phyloP scores from a whole-genome alignment of 2,888 invertebrate genomes.

The Bembecia ichneumoniformis region DNA sequence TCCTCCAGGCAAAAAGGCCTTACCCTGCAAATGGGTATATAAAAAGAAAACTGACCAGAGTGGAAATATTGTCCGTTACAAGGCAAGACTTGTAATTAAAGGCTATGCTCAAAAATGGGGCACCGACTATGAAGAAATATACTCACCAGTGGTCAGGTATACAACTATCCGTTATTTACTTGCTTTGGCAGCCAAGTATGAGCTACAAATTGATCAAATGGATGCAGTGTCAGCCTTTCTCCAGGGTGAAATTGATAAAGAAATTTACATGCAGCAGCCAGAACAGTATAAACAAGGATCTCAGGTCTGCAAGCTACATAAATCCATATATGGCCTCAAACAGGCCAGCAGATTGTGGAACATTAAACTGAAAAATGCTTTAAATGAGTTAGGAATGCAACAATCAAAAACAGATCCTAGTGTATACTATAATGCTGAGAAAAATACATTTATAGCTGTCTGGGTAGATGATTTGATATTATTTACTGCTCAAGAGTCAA shows the following conservation, averaged over 20 bases:
- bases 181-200: slow-evolving; percentile 11
- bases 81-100: slow-evolving; percentile 15
- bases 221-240: slow-evolving; percentile 17
- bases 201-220: slow-evolving; percentile 13
- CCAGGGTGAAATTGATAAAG: slow-evolving; percentile 15
- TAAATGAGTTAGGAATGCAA: slow-evolving; percentile 7
- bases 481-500: neutral
- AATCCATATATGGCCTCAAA: neutral
- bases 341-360: slow-evolving; percentile 11
- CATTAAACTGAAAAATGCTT: slow-evolving; percentile 9
- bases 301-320: neutral
- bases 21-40: slow-evolving; percentile 15
- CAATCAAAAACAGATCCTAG: slow-evolving; percentile 11
- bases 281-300: neutral
- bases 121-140: no score
- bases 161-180: slow-evolving; percentile 14
- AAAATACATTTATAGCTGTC: slow-evolving; percentile 9
- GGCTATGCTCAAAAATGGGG: slow-evolving; percentile 14
- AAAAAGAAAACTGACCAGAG: slow-evolving; percentile 13
- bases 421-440: slow-evolving; percentile 4
- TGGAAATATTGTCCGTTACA: slow-evolving; percentile 8
- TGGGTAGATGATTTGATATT: slow-evolving; percentile 15
- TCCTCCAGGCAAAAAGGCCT: slow-evolving; percentile 9
- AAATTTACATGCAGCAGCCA: slow-evolving; percentile 18
- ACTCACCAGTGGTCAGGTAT: slow-evolving; percentile 15